Evolutionary conservation across 92 coral and sea anemone species (phyloP).

Genomic region (Porites divaricata): DNA sequence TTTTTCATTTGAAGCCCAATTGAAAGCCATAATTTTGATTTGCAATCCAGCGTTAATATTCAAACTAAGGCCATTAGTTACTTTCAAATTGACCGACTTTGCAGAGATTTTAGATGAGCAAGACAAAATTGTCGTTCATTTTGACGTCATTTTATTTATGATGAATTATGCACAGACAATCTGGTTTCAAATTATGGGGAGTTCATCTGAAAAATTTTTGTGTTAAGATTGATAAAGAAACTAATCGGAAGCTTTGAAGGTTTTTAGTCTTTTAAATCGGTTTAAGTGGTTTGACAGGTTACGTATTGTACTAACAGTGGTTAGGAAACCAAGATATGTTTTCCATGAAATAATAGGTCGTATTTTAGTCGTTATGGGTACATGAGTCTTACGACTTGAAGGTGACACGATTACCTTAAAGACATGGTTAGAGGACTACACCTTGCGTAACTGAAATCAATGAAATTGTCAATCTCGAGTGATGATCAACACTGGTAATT

Average conservation of each 20-base stretch:
- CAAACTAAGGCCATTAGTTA: too few relatives aligned
- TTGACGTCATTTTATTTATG: background rate
- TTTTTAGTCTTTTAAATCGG: background rate
- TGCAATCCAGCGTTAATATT: background rate
- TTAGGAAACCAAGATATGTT: background rate
- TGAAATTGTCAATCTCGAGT: background rate
- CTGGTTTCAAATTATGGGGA: background rate
- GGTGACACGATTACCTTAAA: constrained; percentile 24
- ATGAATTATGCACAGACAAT: constrained; percentile 5
- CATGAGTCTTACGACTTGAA: background rate
- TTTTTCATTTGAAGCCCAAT: background rate
- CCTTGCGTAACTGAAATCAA: constrained; percentile 5
- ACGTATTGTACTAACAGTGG: background rate
- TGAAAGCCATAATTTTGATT: background rate
- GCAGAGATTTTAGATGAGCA: background rate
- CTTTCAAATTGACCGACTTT: too few relatives aligned
- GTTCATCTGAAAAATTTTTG: background rate
- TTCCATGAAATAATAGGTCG: constrained; percentile 42
- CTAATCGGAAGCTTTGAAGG: background rate
- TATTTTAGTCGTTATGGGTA: constrained; percentile 2
- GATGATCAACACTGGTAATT: background rate
- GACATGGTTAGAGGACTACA: constrained; percentile 10
- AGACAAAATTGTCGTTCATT: background rate
- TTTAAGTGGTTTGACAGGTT: background rate
- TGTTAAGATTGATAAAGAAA: background rate